phyloP scores from a whole-genome alignment of 2,797 vertebrate species.

The Anas acuta region DNA sequence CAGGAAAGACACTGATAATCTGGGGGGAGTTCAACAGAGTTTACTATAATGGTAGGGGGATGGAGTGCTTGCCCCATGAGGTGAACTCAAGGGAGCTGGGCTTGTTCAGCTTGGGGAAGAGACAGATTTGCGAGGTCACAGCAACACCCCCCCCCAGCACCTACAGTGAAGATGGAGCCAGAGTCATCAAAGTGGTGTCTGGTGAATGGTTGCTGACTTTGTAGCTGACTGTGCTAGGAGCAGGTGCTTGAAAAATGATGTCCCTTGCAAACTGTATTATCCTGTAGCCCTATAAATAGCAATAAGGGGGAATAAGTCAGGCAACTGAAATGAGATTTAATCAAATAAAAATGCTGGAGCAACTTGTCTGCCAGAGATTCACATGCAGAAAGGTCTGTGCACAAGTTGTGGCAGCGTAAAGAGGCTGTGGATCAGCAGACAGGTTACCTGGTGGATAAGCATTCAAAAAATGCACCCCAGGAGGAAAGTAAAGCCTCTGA shows the following conservation, averaged over 20 bases:
- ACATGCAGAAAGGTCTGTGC: neutral
- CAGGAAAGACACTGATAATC: neutral
- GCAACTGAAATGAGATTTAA: neutral
- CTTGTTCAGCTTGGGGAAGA: neutral
- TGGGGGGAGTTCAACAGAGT: neutral
- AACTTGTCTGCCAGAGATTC: neutral
- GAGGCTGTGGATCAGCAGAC: neutral
- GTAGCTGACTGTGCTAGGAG: neutral
- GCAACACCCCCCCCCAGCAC: accelerated
- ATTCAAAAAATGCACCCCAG: neutral
- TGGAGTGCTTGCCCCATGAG: neutral
- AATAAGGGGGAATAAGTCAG: neutral
- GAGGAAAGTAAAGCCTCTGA: neutral
- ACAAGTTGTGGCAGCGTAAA: neutral
- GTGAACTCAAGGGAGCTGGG: neutral
- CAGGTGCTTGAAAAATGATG: neutral
- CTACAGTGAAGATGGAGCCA: neutral
- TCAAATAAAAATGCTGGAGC: neutral
- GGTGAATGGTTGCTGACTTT: neutral
- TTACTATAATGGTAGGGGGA: neutral
- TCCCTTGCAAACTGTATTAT: neutral
- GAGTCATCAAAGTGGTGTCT: neutral
- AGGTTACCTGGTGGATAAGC: neutral
- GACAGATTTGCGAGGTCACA: neutral
- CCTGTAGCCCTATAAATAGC: neutral